Conservation (phyloP, 1,140 invertebrate species). For the Drosophila hydei region DNA sequence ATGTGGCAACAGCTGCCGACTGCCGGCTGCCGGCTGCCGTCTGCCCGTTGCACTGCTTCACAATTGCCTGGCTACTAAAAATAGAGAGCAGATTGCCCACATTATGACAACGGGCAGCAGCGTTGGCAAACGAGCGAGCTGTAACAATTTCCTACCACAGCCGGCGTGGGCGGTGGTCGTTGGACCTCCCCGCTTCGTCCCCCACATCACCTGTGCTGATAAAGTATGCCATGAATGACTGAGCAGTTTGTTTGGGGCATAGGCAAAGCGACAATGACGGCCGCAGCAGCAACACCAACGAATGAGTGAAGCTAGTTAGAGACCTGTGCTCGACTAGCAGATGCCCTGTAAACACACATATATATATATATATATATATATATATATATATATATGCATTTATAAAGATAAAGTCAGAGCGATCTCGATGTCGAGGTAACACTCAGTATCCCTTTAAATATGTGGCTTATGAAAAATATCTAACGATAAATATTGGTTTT, state of each 20-base stretch:
- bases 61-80: constrained; percentile 61
- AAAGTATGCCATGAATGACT: constrained; percentile 81
- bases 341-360: constrained; percentile 6
- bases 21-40: not conserved
- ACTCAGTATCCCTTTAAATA: too few relatives aligned
- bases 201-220: constrained; percentile 33
- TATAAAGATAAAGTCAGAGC: too few relatives aligned
- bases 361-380: too few relatives aligned
- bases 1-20: constrained; percentile 31
- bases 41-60: constrained; percentile 31
- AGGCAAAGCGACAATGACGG: constrained; percentile 41
- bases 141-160: constrained; percentile 63
- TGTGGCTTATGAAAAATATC: too few relatives aligned
- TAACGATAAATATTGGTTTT: too few relatives aligned
- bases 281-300: constrained; percentile 42
- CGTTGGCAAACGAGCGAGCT: constrained; percentile 26
- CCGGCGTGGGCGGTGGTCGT: not conserved
- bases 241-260: constrained; percentile 63
- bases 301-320: not conserved
- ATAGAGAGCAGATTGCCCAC: constrained; percentile 80
- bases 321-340: constrained; percentile 10
- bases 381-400: too few relatives aligned
- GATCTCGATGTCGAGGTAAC: too few relatives aligned
- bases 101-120: constrained; percentile 61
- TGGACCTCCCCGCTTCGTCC: not conserved